Conservation (phyloP, 1,140 invertebrate species). For the Drosophila takahashii region DNA sequence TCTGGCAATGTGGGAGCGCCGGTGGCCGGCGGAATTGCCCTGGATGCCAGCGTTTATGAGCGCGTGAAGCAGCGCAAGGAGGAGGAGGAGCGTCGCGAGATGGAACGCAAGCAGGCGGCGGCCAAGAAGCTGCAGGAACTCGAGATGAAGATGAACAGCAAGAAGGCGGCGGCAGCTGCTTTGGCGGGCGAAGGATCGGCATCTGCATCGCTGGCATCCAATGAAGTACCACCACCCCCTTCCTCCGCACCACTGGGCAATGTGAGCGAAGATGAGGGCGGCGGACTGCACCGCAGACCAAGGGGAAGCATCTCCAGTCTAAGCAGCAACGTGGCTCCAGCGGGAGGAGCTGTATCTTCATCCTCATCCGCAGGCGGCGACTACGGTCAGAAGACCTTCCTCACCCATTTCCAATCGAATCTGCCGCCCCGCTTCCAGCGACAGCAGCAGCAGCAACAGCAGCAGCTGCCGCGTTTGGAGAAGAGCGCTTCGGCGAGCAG, state of each 20-base stretch:
- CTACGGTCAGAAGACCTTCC: conserved; percentile 85
- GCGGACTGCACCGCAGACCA: conserved; percentile 55
- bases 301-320: conserved; percentile 66
- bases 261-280: conserved; percentile 57
- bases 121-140: conserved; percentile 88
- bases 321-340: conserved; percentile 35
- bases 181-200: conserved; percentile 9
- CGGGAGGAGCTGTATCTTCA: conserved; percentile 20
- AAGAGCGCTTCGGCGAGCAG: conserved; percentile 84
- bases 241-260: conserved; percentile 35
- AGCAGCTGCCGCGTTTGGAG: conserved; percentile 73
- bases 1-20: conserved; percentile 56
- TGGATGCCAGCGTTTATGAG: conserved; percentile 86
- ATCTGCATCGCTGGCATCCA: neutral
- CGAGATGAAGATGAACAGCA: conserved; percentile 87
- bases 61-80: conserved; percentile 89
- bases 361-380: conserved; percentile 38
- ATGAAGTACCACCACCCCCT: conserved; percentile 16
- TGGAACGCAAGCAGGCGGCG: conserved; percentile 87
- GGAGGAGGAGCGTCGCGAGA: conserved; percentile 90
- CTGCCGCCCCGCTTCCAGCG: conserved; percentile 94
- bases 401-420: conserved; percentile 91
- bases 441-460: conserved; percentile 87
- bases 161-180: conserved; percentile 84
- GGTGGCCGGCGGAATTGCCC: conserved; percentile 60